These are phyloP conservation scores for Andrena camellia DNA, from an alignment of 2,888 invertebrate genomes.

Conservation along the genomic window DNA sequence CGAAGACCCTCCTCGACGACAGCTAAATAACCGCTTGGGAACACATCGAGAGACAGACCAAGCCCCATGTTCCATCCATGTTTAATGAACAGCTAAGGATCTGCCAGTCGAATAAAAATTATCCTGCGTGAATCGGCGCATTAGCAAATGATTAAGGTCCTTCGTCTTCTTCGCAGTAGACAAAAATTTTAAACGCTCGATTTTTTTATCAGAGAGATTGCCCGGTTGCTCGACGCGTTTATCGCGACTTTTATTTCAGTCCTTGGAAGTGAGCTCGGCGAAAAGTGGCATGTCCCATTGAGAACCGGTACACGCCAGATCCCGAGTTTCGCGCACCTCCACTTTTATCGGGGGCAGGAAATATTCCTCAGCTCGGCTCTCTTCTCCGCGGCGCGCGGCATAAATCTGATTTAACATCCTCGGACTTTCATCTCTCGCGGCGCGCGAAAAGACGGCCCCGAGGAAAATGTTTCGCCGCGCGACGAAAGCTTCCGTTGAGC, in stretches of 20 bases:
- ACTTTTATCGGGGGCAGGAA: slow-evolving; percentile 22
- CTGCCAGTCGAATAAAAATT: too few species aligned
- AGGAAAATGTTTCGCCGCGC: background rate
- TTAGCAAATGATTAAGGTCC: background rate
- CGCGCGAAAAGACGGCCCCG: background rate
- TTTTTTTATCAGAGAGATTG: background rate
- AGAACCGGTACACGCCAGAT: background rate
- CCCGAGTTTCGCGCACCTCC: background rate
- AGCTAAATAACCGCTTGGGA: too few species aligned
- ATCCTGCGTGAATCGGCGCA: background rate
- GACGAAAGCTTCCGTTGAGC: slow-evolving; percentile 1
- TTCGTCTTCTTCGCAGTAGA: background rate
- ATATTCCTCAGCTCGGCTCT: slow-evolving; percentile 16
- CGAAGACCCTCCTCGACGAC: too few species aligned
- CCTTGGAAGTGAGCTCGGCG: background rate
- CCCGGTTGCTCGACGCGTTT: background rate
- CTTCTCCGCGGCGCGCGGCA: background rate
- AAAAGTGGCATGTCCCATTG: background rate
- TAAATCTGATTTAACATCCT: slow-evolving; percentile 16
- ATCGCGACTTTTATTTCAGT: background rate
- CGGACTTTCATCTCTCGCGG: background rate
- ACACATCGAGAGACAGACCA: too few species aligned
- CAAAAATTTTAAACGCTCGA: background rate
- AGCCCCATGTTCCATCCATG: background rate
- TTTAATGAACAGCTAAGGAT: background rate